Evolutionary conservation across 1,140 invertebrate genomes (phyloP), one percentile per base, ranked within the genome.

Genomic region (Daktulosphaira vitifoliae): DNA sequence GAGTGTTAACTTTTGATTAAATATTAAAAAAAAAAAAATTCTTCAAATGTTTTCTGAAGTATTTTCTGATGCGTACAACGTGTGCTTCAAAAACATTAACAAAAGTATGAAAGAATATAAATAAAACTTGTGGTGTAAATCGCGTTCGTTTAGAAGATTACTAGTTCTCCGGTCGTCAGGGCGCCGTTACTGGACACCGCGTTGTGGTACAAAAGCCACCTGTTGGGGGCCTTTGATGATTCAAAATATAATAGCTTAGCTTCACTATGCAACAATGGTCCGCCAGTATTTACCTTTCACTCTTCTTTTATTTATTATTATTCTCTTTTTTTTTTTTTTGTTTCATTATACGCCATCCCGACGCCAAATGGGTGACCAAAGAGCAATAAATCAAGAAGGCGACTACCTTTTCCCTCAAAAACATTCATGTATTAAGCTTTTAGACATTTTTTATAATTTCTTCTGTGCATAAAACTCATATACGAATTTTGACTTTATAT

Each of bases 371-470:
- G 29, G 50, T 29, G 38, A 23, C 25, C 25, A 25, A 46, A 33
- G 46, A 33, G 64, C 42, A 25, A 62, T 62, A 56, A 67, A 62
- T 62, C 66, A 49, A 48, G 49, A 67, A 33, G 56, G 15, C 33
- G 33, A 37, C 37, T 26, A 39, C 42, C 26, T 38, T 33, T 13
- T 37, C 53, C 29, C 26, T 65, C 38, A 18, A 33, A 62, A 26
- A 22, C 42, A 2, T 7, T 33, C 48, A 5, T 26, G 9, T 8
- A 5, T 39, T 23, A 25, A 48, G 39, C 56, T 62, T 62, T 62
- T 46, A 62, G 38, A 29, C 44, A 62, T 62, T 62, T 62, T 39
- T 25, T 38, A 46, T 62, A 46, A 62, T 46, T 62, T n/a, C n/a
- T n/a, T n/a, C n/a, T n/a, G n/a, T n/a, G n/a, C n/a, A n/a, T n/a